These are phyloP conservation scores for Apogon hyalosoma DNA, from an alignment of 2,797 vertebrate species.

Conservation along the genomic window DNA sequence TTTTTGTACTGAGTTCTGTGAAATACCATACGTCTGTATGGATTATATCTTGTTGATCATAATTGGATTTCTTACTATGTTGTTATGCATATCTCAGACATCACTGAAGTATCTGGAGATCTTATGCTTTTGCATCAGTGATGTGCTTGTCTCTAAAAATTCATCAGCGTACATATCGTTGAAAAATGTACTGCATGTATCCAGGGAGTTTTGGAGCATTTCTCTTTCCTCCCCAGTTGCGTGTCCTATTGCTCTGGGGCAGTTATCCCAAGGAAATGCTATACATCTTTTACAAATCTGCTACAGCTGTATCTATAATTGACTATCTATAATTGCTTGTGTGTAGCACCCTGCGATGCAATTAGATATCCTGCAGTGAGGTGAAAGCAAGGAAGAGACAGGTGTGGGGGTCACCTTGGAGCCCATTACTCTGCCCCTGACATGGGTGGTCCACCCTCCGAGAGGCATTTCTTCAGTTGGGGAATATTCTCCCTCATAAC, in stretches of 20 bases:
- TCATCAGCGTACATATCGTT: background rate
- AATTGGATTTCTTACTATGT: constrained; percentile 10
- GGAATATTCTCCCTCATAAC: constrained; percentile 17
- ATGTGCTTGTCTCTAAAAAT: background rate
- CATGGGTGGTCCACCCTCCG: constrained; percentile 32
- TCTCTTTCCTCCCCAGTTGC: constrained; percentile 14
- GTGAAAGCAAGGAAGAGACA: constrained; percentile 44
- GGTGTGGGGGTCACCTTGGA: constrained; percentile 70
- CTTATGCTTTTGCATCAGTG: background rate
- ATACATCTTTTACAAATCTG: constrained; percentile 64
- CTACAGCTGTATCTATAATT: constrained; percentile 67
- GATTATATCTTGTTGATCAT: background rate
- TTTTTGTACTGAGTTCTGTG: background rate
- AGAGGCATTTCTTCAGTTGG: constrained; percentile 25
- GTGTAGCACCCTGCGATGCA: constrained; percentile 64
- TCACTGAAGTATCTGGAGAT: background rate
- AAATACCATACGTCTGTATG: background rate
- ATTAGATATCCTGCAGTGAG: constrained; percentile 70
- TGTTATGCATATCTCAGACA: constrained; percentile 3
- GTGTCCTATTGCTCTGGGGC: constrained; percentile 32
- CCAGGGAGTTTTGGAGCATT: constrained; percentile 7
- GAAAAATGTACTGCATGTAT: background rate
- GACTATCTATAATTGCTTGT: constrained; percentile 66
- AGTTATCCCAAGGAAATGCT: constrained; percentile 42
- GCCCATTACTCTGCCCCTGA: constrained; percentile 73